Percentiles rank a stretch among this genome's conserved stretches.
Conservation (phyloP, 2,797 vertebrate genomes). For the Melanotaenia parkinsoni region DNA sequence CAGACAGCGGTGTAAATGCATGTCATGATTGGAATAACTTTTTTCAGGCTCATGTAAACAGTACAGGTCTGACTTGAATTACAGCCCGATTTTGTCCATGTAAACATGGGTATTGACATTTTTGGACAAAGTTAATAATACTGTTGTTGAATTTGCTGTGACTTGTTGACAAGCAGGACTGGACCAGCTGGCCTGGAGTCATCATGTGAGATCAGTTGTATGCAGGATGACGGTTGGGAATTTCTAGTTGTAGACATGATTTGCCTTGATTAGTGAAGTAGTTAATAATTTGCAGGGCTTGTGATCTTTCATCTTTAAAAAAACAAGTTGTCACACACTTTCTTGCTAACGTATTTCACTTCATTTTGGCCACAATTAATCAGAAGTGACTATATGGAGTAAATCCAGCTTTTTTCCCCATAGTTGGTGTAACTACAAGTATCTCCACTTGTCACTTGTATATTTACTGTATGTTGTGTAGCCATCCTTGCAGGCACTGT, state of each 20-base stretch:
- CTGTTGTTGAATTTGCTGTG: constrained; percentile 45
- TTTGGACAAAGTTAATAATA: constrained; percentile 41
- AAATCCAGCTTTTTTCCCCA: background rate
- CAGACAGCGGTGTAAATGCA: too few relatives aligned
- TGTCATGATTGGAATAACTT: too few relatives aligned
- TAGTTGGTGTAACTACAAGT: constrained; percentile 15
- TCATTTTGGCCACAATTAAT: constrained; percentile 10
- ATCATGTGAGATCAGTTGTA: constrained; percentile 41
- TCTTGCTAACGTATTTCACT: background rate
- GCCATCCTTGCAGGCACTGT: constrained; percentile 32
- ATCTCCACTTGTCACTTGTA: constrained; percentile 13
- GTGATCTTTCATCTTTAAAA: constrained; percentile 20
- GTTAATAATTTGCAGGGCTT: constrained; percentile 36
- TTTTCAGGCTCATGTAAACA: too few relatives aligned
- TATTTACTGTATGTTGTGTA: background rate
- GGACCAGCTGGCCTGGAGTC: constrained; percentile 35
- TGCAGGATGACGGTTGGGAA: constrained; percentile 29
- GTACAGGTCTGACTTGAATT: too few relatives aligned
- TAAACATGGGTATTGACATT: constrained; percentile 22
- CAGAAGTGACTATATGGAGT: background rate
- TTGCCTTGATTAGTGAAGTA: constrained; percentile 34
- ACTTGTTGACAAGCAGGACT: constrained; percentile 33
- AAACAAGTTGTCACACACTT: constrained; percentile 14
- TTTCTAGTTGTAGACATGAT: constrained; percentile 21
- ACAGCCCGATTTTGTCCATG: too few relatives aligned